Base-by-base conservation (phyloP, 2,888 invertebrate species). In the Pristionchus arcanus region DNA sequence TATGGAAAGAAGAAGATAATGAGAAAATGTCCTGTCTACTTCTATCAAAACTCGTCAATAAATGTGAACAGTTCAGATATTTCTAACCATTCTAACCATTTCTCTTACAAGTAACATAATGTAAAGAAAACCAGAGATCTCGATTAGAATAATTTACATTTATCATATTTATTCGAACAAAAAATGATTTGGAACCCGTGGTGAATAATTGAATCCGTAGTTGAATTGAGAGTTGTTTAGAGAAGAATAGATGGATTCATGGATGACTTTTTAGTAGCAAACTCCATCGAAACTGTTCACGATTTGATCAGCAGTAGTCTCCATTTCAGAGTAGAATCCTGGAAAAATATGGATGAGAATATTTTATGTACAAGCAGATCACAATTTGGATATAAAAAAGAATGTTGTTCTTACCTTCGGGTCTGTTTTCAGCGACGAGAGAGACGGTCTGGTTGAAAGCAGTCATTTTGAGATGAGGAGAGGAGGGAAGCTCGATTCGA, bases 261-360 rank as follows among this genome's bases (percentile, higher is more conserved):
- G 0, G 42, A 11, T 71, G 71, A 42, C 7, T 42, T 42, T 42
- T 77, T 42, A 77, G 74, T 42, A 42, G 74, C 74, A 77, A 77
- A 77, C 74, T 77, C 42, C 37, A 77, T 77, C 74, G 74, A 77
- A 77, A 21, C 25, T 77, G 25, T 21, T 77, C 42, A 77, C 42
- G 74, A 77, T 77, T 77, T 77, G 74, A 25, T 42, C 42, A 42
- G 74, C 74, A 37, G 74, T 77, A 42, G 19, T 13, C 25, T 77
- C 74, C 74, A 77, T 77, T 31, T 77, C 74, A 37, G 74, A 77
- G 74, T 77, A 77, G 42, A 77, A 77, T 34, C 71, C 71, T 71
- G 34, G 74, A 42, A 25, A 28, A 9, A 49, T 49, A 49, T 49
- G 9, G 42, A 49, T 5, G 42, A 42, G 42, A n/a, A n/a, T n/a